These are phyloP conservation scores for Piliocolobus tephrosceles DNA, from an alignment of 2,113 vertebrate genomes.

Conservation along the genomic window DNA sequence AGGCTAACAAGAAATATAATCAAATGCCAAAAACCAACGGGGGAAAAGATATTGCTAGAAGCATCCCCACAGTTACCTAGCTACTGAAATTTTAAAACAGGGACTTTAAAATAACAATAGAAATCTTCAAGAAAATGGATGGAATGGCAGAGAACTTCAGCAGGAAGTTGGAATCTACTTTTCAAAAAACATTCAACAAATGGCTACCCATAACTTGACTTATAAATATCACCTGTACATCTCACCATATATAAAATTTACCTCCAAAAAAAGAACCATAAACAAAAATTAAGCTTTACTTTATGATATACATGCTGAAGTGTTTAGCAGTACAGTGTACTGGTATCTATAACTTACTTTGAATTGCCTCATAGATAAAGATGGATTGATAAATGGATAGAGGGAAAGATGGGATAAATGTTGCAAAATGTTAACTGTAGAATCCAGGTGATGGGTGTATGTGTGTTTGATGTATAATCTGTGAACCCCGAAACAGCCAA, in stretches of 20 bases:
- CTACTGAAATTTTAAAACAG: background rate
- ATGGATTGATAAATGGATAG: background rate
- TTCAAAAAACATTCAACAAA: conserved; percentile 24
- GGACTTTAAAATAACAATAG: background rate
- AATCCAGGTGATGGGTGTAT: background rate
- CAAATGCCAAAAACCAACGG: background rate
- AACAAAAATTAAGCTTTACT: background rate
- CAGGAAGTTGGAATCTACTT: background rate
- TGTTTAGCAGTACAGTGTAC: background rate
- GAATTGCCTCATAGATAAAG: background rate
- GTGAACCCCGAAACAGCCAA: background rate
- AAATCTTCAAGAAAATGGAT: background rate
- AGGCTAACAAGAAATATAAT: conserved; percentile 6
- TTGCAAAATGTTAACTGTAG: background rate
- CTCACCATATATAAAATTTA: background rate
- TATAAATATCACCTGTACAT: background rate
- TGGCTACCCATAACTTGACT: background rate
- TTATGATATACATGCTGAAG: background rate
- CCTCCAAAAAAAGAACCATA: background rate
- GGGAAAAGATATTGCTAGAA: background rate
- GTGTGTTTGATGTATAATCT: background rate
- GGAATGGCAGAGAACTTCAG: background rate
- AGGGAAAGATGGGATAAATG: background rate
- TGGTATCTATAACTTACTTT: background rate
- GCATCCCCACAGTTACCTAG: background rate